These are phyloP conservation scores for Drosophila tristis DNA, from an alignment of 1,140 invertebrate genomes.

Conservation along the genomic window DNA sequence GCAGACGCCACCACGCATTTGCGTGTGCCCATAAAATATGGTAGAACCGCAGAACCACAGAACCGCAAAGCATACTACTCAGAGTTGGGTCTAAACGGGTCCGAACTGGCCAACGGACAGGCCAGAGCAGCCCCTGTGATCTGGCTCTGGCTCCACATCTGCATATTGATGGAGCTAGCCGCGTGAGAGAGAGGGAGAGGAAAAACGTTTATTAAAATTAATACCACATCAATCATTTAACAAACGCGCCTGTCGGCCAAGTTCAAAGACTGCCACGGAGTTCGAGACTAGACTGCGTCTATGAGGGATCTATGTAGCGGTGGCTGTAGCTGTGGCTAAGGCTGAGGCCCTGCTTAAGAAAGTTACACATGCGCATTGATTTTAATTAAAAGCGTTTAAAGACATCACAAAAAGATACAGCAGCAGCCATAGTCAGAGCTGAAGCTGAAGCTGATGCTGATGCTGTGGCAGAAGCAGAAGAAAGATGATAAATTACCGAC, in stretches of 20 bases:
- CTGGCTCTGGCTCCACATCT: slow-evolving; percentile 29
- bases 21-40: slow-evolving; percentile 54
- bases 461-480: slow-evolving; percentile 6
- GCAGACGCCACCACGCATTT: slow-evolving; percentile 69
- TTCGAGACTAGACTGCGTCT: slow-evolving; percentile 43
- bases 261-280: slow-evolving; percentile 62
- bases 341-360: slow-evolving; percentile 62
- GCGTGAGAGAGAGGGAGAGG: neutral
- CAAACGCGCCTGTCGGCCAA: slow-evolving; percentile 81
- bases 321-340: slow-evolving; percentile 16
- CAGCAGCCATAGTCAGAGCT: slow-evolving; percentile 4
- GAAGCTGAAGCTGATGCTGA: neutral
- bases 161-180: slow-evolving; percentile 67
- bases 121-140: too few relatives aligned
- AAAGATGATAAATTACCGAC: slow-evolving; percentile 82
- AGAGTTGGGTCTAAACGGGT: slow-evolving; percentile 19
- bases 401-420: slow-evolving; percentile 36
- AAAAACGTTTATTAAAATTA: slow-evolving; percentile 81
- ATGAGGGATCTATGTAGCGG: slow-evolving; percentile 5
- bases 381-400: slow-evolving; percentile 84
- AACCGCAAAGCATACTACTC: slow-evolving; percentile 36
- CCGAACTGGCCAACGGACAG: slow-evolving; percentile 12
- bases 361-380: slow-evolving; percentile 83
- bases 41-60: slow-evolving; percentile 28
- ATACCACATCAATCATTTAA: slow-evolving; percentile 84